Conservation (phyloP, 2,797 vertebrate species). For the Brachyrhaphis roseni region DNA sequence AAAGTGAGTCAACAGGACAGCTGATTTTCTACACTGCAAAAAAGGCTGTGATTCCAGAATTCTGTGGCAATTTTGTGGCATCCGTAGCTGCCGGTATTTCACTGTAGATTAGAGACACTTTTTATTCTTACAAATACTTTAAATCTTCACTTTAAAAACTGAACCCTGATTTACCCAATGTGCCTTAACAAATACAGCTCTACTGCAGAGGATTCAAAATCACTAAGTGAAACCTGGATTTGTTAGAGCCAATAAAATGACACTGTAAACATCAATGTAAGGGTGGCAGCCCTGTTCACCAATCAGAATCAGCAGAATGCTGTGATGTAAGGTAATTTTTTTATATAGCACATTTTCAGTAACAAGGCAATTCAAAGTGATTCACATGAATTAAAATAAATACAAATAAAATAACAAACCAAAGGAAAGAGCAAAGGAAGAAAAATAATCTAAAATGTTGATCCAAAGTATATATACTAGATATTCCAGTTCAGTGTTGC, state of each 20-base stretch:
- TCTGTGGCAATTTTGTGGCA: too few species aligned
- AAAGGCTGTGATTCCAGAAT: too few species aligned
- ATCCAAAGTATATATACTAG: too few species aligned
- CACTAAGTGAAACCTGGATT: not conserved
- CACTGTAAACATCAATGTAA: not conserved
- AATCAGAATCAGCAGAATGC: not conserved
- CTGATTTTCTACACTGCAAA: not conserved
- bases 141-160: not conserved
- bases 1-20: not conserved
- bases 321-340: not conserved
- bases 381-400: too few species aligned
- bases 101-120: not conserved
- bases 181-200: not conserved
- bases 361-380: too few species aligned
- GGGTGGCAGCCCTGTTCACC: not conserved
- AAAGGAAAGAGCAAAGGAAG: too few species aligned
- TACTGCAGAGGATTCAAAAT: not conserved
- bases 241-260: not conserved
- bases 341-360: too few species aligned
- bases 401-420: too few species aligned
- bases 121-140: not conserved
- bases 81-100: too few species aligned
- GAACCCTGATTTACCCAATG: not conserved
- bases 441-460: too few species aligned
- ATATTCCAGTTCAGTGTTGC: too few species aligned